Evolutionary conservation across 2,797 vertebrate species (phyloP).

Genomic region (Hafferia zeledoni): DNA sequence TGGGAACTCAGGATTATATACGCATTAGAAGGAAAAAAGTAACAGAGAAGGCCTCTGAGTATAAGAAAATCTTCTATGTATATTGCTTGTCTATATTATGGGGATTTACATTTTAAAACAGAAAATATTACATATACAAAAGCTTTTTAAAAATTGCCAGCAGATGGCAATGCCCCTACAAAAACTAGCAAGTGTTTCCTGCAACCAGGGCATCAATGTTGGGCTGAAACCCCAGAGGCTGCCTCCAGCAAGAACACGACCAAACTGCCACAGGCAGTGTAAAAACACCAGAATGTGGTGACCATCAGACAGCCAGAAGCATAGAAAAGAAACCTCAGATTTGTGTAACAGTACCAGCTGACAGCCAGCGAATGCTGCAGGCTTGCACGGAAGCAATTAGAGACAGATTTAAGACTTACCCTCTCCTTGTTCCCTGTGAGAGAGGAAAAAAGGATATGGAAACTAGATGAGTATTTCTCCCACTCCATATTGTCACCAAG

Average conservation of each 20-base stretch:
- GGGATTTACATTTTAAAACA: not conserved
- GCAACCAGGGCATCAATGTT: not conserved
- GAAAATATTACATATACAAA: not conserved
- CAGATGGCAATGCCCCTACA: slow-evolving; percentile 55
- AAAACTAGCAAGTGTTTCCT: not conserved
- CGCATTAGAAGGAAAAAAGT: not conserved
- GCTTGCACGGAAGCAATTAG: not conserved
- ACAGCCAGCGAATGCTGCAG: not conserved
- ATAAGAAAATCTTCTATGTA: not conserved
- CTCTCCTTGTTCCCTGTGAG: slow-evolving; percentile 84
- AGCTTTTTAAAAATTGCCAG: not conserved
- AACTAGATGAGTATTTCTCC: not conserved
- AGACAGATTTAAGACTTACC: slow-evolving; percentile 81
- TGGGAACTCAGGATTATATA: not conserved
- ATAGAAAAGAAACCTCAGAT: not conserved
- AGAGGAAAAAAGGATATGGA: slow-evolving; percentile 14
- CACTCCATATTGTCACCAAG: fast-evolving
- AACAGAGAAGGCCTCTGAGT: not conserved
- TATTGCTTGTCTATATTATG: not conserved
- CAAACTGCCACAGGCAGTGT: not conserved
- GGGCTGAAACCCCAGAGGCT: not conserved
- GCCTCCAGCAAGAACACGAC: not conserved
- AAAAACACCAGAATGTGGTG: not conserved
- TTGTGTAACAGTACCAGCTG: not conserved
- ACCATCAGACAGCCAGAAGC: not conserved